Evolutionary conservation across 2,797 vertebrate genomes (phyloP).

Genomic region (Streptopelia turtur): DNA sequence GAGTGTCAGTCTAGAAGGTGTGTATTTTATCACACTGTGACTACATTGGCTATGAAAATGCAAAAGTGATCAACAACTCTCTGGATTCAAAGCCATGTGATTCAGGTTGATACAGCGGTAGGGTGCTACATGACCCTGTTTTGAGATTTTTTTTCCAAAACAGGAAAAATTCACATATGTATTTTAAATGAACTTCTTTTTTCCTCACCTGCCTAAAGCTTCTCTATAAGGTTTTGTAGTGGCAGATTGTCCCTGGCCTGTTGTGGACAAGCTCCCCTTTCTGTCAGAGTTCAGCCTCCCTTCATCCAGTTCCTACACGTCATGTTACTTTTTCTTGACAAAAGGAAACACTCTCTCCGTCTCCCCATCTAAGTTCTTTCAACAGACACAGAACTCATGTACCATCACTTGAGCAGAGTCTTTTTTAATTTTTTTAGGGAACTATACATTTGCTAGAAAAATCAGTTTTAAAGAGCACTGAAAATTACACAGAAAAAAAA

Average conservation of each 20-base stretch:
- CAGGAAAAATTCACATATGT: not conserved
- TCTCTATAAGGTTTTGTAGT: not conserved
- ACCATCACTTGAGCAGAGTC: not conserved
- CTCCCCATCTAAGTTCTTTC: not conserved
- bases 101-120: not conserved
- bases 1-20: not conserved
- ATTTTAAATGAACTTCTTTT: not conserved
- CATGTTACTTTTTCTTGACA: not conserved
- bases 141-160: not conserved
- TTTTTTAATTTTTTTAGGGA: not conserved
- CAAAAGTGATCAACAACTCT: not conserved
- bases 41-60: not conserved
- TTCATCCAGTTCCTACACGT: not conserved
- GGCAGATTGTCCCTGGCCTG: not conserved
- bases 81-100: not conserved
- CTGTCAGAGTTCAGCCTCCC: not conserved
- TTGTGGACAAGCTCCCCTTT: not conserved
- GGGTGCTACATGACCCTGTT: not conserved
- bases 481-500: not conserved
- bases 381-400: not conserved
- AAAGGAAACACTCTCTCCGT: not conserved
- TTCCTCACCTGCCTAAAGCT: not conserved
- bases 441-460: not conserved
- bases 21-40: not conserved
- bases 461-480: not conserved